Base-by-base conservation (phyloP, 2,797 vertebrate genomes). In the Pygocentrus nattereri region DNA sequence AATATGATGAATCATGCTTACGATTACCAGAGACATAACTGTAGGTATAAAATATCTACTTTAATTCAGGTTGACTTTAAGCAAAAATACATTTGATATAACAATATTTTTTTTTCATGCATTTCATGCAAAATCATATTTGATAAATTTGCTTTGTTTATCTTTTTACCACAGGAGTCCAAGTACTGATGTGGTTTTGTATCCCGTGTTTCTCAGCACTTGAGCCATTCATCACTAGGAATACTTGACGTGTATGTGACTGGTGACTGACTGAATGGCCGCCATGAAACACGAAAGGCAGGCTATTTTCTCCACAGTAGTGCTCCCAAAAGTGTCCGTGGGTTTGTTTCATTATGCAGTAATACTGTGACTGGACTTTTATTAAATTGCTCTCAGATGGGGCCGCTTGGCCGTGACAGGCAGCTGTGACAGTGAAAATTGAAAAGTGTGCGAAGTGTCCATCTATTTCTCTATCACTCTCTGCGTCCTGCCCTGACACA, bases 351-450 rank as follows among this genome's bases (percentile, higher is more conserved):
- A 76, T 71, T 78, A 19, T 61, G 64, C 54, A 82, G 85, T 79
- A 80, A 83, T 78, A 68, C 82, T 88, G 64, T 79, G 75, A 64
- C 67, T 73, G 27, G 80, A 76, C 80, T 80, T 56, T 79, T 62
- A 70, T 72, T 78, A 76, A 86, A 79, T 78, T 84, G 74, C 41
- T 83, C 74, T 84, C 67, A 23, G 23, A 80, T 82, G 88, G 80
- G n/a, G 21, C 79, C 82, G 83, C 82, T 84, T 74, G 70, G 76
- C 81, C 82, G 54, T 83, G 58, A 62, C 82, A 79, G 85, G 86
- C 73, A 81, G 76, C 78, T 70, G 82, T 49, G 67, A 49, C 41
- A 2, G 25, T 6, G n/a, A 47, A 69, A 47, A 44, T 25, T 25
- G 59, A 61, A 61, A 56, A 5, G 52, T 59, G n/a, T 59, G 19